Evolutionary conservation across 2,888 invertebrate genomes (phyloP).

Genomic region (Stratiomys singularior): DNA sequence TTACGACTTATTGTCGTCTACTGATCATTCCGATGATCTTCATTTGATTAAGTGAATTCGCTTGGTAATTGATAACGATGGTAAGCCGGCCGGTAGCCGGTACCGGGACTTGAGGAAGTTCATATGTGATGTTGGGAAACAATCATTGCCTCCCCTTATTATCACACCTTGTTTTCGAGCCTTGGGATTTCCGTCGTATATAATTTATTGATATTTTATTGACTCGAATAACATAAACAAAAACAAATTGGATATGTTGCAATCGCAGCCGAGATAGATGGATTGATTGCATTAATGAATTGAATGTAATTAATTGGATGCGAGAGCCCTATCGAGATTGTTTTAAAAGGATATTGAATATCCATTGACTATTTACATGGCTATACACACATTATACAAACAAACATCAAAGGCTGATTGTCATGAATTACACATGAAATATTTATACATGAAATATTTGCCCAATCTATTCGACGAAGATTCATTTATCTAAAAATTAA

Average conservation of each 20-base stretch:
- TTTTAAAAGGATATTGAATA: no score
- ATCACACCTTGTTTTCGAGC: neutral
- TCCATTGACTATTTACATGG: no score
- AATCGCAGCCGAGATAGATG: neutral
- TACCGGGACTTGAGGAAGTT: neutral
- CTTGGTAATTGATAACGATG: neutral
- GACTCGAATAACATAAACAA: neutral
- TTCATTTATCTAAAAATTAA: no score
- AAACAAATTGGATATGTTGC: neutral
- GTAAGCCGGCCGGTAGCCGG: neutral
- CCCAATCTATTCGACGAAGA: no score
- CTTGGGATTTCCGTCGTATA: neutral
- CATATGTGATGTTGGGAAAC: neutral
- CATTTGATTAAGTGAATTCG: neutral
- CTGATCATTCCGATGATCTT: neutral
- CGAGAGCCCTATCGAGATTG: no score
- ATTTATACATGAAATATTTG: no score
- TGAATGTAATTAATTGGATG: no score
- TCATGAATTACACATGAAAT: no score
- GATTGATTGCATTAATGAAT: no score
- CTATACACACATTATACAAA: no score
- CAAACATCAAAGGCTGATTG: no score
- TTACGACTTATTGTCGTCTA: constrained; percentile 11
- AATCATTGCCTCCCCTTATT: neutral
- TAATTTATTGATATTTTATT: neutral